phyloP scores from a whole-genome alignment of 2,888 invertebrate genomes.

The Drosophila testacea region DNA sequence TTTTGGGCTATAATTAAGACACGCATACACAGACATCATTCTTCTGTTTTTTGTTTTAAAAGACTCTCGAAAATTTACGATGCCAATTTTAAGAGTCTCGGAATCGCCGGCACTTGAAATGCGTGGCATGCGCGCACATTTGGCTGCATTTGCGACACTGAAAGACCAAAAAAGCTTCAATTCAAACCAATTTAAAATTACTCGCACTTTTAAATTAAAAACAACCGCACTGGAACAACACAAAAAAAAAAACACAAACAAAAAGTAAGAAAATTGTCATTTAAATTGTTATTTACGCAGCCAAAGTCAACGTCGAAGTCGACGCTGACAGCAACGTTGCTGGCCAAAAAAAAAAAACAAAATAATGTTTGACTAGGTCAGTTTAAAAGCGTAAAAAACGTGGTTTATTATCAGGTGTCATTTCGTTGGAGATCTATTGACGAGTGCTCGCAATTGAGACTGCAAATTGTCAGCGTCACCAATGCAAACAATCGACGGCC shows the following conservation, averaged over 20 bases:
- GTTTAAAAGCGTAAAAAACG: conserved; percentile 24
- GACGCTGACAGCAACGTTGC: not conserved
- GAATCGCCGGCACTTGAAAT: conserved; percentile 61
- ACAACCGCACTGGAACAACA: conserved; percentile 3
- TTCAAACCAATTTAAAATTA: conserved; percentile 63
- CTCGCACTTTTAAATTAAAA: conserved; percentile 69
- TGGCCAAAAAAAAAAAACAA: conserved; percentile 8
- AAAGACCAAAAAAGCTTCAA: conserved; percentile 43
- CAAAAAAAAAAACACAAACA: not conserved
- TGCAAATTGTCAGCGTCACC: conserved; percentile 57
- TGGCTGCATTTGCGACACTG: conserved; percentile 72
- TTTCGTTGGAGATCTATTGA: conserved; percentile 32
- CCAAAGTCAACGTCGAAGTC: conserved; percentile 15
- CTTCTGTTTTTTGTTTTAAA: conserved; percentile 22
- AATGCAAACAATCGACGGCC: conserved; percentile 34
- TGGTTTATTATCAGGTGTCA: conserved; percentile 62
- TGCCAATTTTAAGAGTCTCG: conserved; percentile 36
- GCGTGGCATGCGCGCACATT: conserved; percentile 67
- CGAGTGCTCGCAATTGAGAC: conserved; percentile 59
- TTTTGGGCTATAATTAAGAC: conserved; percentile 57
- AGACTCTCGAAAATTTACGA: conserved; percentile 54
- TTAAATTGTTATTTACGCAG: conserved; percentile 74
- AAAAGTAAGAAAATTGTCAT: conserved; percentile 54
- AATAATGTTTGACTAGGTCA: conserved; percentile 54
- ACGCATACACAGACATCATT: conserved; percentile 30